Base-by-base conservation (phyloP, 2,888 invertebrate genomes). In the Rugalucina vietnamica region DNA sequence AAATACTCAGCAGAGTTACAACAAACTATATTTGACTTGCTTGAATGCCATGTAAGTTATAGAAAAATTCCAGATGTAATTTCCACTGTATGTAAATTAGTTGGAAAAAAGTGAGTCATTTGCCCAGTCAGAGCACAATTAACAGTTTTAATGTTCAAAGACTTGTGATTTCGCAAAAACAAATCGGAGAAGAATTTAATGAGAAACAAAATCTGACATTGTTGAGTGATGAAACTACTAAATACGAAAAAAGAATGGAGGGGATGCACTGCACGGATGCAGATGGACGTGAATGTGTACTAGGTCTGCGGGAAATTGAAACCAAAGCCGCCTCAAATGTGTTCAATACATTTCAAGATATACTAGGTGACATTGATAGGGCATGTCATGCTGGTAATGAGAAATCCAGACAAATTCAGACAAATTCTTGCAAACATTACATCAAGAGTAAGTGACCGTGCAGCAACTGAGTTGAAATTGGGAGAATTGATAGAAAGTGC, bases 341-440 rank as follows among this genome's bases (percentile, higher is more conserved):
- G 34, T 34, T 65, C 4, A 60, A 60, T 27, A 24, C 29, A 24
- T 60, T 27, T 60, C 24, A 60, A 60, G 27, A 60, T 1, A 65
- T 65, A n/a, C 34, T 65, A 65, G 34, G 34, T 10, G 65, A 32
- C 34, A 65, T 65, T 34, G 65, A 65, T 29, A 10, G 34, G 14
- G 34, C 34, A 32, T 18, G 34, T 5, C 34, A 34, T 34, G 65
- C 34, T 12, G 34, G 34, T 34, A 65, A 34, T 65, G 65, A 65
- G 8, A 65, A 34, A 18, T 65, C 65, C 32, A 65, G 65, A 65
- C 60, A 65, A 34, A 65, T 65, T 12, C 65, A 65, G 65, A 65
- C 60, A 65, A 34, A 65, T 65, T 12, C 65, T 65, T 3, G 65
- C 65, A 18, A 32, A 65, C 24, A 34, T 65, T 34, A 34, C 34